Conservation (phyloP, 2,888 invertebrate species). For the Platerodrilus igneus region DNA sequence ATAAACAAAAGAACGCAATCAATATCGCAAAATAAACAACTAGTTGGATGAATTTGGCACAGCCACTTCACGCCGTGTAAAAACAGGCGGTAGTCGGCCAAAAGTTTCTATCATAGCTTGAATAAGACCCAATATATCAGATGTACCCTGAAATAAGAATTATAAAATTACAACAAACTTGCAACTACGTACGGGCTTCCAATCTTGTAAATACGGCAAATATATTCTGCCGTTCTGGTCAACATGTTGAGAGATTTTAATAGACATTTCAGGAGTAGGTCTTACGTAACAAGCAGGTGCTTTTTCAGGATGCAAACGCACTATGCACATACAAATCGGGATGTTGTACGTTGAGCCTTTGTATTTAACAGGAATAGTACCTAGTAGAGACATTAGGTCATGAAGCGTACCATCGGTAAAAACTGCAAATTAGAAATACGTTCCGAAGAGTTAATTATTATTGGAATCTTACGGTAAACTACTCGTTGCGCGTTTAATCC, state of each 20-base stretch:
- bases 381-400: slow-evolving; percentile 78
- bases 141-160: slow-evolving; percentile 57
- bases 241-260: slow-evolving; percentile 90
- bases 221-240: slow-evolving; percentile 95
- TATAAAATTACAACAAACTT: neutral
- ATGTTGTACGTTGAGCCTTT: slow-evolving; percentile 91
- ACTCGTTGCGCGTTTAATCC: slow-evolving; percentile 63
- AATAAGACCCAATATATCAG: slow-evolving; percentile 83
- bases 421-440: slow-evolving; percentile 50
- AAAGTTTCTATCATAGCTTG: slow-evolving; percentile 90
- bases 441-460: slow-evolving; percentile 6
- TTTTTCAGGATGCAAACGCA: slow-evolving; percentile 95
- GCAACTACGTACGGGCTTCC: slow-evolving; percentile 63
- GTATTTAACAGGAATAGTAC: slow-evolving; percentile 89
- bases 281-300: slow-evolving; percentile 93
- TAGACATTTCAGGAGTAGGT: slow-evolving; percentile 92
- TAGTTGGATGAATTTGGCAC: slow-evolving; percentile 22
- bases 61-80: slow-evolving; percentile 60
- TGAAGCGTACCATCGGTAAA: slow-evolving; percentile 83
- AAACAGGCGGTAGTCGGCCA: slow-evolving; percentile 94
- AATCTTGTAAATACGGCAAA: slow-evolving; percentile 93
- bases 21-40: too few species aligned
- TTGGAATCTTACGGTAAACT: slow-evolving; percentile 59
- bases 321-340: slow-evolving; percentile 92
- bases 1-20: too few species aligned